Evolutionary conservation across 92 coral and sea anemone genomes (phyloP), one percentile per base, ranked within the genome.

Genomic region (Epizoanthus ramosus): DNA sequence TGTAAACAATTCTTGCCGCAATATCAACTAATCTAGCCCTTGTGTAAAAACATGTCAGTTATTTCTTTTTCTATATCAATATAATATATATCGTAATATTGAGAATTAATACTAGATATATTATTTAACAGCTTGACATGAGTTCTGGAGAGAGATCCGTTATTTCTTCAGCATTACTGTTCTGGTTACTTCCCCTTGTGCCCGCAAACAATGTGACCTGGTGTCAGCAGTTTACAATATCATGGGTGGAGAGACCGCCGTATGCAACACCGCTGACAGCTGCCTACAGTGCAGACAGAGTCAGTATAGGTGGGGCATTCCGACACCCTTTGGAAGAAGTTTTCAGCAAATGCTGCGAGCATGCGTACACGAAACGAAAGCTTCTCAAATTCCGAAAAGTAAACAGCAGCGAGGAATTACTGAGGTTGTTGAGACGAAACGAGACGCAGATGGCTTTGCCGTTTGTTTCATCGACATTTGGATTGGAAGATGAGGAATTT

Each of bases 211-310:
- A 16, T 59, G 81, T 7, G 41, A 75, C 16, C 53, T 75, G 81
- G 81, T 75, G 81, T 75, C 81, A 75, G 56, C 69, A 35, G 69
- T 28, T 75, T 10, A 75, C 23, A 23, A 75, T 75, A 57, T 75
- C 81, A 19, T 58, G 54, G 81, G 17, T 75, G 37, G 81, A 58
- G 12, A 75, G 23, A 37, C 81, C 81, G 3, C 81, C 81, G 10
- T 75, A 75, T 56, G 69, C 58, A 18, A 59, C 31, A 75, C 6
- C 81, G 28, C 24, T 59, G 57, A 5, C 56, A 35, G 14, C 66
- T 67, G 63, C 19, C 57, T 54, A 37, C 10, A 19, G n/a, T 10
- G 35, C 41, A 57, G 67, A 75, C 33, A 5, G 58, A 58, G 37
- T 75, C 16, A 53, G 61, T 4, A 23, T 75, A 54, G 63, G 67